Evolutionary conservation across 2,888 invertebrate genomes (phyloP), one percentile per base, ranked within the genome.

Genomic region (Teinopalpus imperialis): DNA sequence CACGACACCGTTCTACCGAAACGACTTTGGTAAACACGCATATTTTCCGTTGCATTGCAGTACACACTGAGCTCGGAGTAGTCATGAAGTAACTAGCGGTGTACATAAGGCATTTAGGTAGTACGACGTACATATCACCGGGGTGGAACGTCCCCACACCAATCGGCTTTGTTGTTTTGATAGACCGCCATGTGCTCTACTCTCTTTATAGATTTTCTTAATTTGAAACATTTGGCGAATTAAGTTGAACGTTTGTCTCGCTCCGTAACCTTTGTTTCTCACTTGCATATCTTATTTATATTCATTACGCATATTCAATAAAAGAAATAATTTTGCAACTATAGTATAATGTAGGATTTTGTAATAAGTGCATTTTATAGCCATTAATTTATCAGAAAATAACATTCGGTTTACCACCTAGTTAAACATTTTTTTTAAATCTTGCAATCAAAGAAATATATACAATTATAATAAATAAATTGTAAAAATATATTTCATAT

Each of bases 81-180:
- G 87, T 86, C 87, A 87, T 87, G 88, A 82, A 88, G 87, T 88
- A 80, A 88, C 88, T 87, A 86, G 86, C 81, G 74, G 80, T 82
- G 86, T 88, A 88, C 88, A 88, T 88, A 87, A 88, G 88, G 88
- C 88, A 87, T 88, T 88, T 88, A 88, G 88, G 86, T 88, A 86
- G 82, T 87, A 87, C 82, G 85, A 79, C 85, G 83, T 86, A 85
- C 81, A 87, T 86, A 88, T 87, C 85, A 83, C 82, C 86, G 87
- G 87, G 87, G 87, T 85, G 81, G 81, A 82, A 85, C 87, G 88
- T 87, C 87, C 86, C 86, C 69, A 66, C 67, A 81, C 87, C 88
- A 86, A 88, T 87, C 87, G 81, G 81, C 86, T 88, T 86, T 86
- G 85, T 88, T 87, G 83, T 87, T 86, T 87, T 77, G 76, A 82